Base-by-base conservation (phyloP, 2,888 invertebrate genomes). In the Elegia similella region DNA sequence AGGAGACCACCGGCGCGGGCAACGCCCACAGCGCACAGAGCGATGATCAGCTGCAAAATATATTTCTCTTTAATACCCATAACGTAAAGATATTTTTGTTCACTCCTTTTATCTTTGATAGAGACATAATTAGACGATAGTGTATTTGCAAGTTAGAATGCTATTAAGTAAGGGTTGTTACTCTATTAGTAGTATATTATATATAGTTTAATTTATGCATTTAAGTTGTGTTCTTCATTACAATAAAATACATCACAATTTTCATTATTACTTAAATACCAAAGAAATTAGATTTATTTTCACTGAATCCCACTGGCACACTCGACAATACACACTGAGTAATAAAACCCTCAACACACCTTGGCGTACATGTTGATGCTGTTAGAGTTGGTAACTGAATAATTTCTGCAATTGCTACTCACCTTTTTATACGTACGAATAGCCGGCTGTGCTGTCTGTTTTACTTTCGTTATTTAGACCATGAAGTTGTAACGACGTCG, bases 11-110 rank as follows among this genome's bases (percentile, higher is more conserved):
- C 92, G 66, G 93, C 94, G 73, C 84, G 92, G 78, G 90, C 93
- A 52, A 92, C 84, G 67, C 94, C 93, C 86, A 94, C 81, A 68
- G 92, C 85, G 78, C 94, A 92, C 73, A 92, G 92, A 69, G 94
- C 84, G 64, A 93, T 82, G 79, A 94, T 86, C 71, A 93, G 78
- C 93, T 89, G 77, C 48, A 86, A 82, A 50, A 2, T 3, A 23
- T 23, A 23, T 23, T 23, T 23, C 5, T 3, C 23, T 23, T 23
- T 23, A 23, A 23, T 23, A 23, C 23, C 23, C 23, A 5, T 23
- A 5, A 23, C 23, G 23, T 23, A 23, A 23, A n/a, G n/a, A n/a
- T n/a, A n/a, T n/a, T n/a, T n/a, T n/a, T n/a, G n/a, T n/a, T n/a
- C n/a, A n/a, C n/a, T n/a, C n/a, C n/a, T n/a, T n/a, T n/a, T n/a